Conservation (phyloP, 2,797 vertebrate genomes). For the Eulemur coronatus region DNA sequence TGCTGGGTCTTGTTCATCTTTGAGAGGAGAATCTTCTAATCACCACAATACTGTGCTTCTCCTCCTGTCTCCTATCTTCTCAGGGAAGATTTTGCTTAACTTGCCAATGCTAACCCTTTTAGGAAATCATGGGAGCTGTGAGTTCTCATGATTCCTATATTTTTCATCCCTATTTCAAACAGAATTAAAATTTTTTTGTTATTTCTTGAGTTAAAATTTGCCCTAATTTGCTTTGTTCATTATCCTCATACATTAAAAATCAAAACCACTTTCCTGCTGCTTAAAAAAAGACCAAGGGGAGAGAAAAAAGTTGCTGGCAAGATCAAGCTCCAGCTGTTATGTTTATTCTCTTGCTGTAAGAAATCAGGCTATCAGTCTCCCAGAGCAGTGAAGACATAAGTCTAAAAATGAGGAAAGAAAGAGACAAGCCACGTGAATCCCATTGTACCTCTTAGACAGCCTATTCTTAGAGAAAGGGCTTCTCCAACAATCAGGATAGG, state of each 20-base stretch:
- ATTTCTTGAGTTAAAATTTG: constrained; percentile 62
- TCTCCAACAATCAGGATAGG: background rate
- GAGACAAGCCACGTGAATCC: background rate
- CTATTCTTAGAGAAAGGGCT: background rate
- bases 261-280: background rate
- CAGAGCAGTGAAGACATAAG: background rate
- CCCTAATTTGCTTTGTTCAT: constrained; percentile 60
- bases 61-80: background rate
- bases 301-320: constrained; percentile 17
- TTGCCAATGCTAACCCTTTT: constrained; percentile 1
- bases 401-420: background rate
- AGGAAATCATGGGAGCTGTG: background rate
- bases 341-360: constrained; percentile 42
- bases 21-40: background rate
- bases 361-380: background rate
- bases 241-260: constrained; percentile 56
- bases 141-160: background rate
- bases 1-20: background rate
- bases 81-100: background rate
- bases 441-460: background rate
- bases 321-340: constrained; percentile 40
- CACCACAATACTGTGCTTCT: background rate
- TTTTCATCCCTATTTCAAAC: constrained; percentile 67
- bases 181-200: constrained; percentile 55
- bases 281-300: background rate